Percentiles rank a stretch among this genome's conserved stretches.
phyloP scores from a whole-genome alignment of 2,888 invertebrate genomes.

The Sinopyrophorus schimmeli region DNA sequence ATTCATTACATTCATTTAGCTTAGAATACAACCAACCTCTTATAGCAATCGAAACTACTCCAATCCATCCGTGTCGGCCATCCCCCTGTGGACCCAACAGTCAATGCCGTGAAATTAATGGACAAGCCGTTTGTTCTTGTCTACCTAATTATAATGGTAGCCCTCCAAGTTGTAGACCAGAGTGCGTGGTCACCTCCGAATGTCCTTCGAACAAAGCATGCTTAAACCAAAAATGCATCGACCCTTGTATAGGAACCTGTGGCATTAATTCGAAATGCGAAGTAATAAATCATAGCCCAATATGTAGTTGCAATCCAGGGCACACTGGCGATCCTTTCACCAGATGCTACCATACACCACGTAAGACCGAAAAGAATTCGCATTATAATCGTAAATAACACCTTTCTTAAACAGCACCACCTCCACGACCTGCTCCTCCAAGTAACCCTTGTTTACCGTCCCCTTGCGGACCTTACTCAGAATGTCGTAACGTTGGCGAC shows the following conservation, averaged over 20 bases:
- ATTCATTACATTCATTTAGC: too few relatives aligned
- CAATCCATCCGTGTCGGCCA: constrained; percentile 67
- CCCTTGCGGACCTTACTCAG: constrained; percentile 78
- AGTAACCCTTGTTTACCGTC: constrained; percentile 75
- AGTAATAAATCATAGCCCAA: constrained; percentile 76
- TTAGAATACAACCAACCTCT: constrained; percentile 6
- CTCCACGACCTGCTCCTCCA: constrained; percentile 44
- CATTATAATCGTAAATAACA: constrained; percentile 11
- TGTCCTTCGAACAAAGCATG: constrained; percentile 71
- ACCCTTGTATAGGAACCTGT: constrained; percentile 76
- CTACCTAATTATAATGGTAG: constrained; percentile 67
- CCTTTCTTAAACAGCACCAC: constrained; percentile 31
- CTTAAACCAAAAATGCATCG: constrained; percentile 70
- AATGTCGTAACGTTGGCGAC: constrained; percentile 71
- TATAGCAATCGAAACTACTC: constrained; percentile 45
- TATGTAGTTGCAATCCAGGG: constrained; percentile 65
- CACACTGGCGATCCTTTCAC: constrained; percentile 75
- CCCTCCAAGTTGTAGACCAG: constrained; percentile 70
- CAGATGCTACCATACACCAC: constrained; percentile 56
- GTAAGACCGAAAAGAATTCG: constrained; percentile 43
- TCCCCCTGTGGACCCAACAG: constrained; percentile 76
- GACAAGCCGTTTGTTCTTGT: constrained; percentile 67
- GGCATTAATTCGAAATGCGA: constrained; percentile 71
- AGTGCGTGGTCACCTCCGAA: constrained; percentile 72
- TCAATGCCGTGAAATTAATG: constrained; percentile 64